Evolutionary conservation across 2,888 invertebrate genomes (phyloP).

Genomic region (Drosophila nigricruria): DNA sequence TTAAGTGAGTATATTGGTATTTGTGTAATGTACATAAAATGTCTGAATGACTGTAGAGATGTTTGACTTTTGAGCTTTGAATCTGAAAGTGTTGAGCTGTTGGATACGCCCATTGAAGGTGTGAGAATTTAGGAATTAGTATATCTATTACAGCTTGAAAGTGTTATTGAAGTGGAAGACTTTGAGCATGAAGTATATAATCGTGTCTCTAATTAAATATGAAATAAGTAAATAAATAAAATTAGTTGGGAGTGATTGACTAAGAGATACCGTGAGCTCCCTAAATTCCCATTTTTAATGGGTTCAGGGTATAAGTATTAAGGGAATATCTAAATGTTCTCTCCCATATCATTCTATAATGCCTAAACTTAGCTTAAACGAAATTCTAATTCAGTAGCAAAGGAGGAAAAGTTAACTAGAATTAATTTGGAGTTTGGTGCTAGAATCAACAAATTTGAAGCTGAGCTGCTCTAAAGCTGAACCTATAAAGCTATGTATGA

Average conservation of each 20-base stretch:
- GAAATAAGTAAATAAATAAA: background rate
- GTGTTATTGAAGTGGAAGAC: background rate
- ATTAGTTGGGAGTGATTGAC: background rate
- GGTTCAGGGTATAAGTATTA: too few species aligned
- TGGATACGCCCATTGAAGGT: background rate
- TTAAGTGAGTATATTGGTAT: background rate
- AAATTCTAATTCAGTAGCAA: too few species aligned
- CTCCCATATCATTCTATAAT: too few species aligned
- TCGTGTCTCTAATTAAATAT: background rate
- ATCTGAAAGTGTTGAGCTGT: background rate
- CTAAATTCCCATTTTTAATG: too few species aligned
- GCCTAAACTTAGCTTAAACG: too few species aligned
- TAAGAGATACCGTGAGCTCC: background rate
- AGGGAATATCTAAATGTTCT: too few species aligned
- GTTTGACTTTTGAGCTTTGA: background rate
- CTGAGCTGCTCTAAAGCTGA: background rate
- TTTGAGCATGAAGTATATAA: background rate
- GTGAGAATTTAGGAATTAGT: background rate
- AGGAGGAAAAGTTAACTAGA: too few species aligned
- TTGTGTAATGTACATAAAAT: background rate
- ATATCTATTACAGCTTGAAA: background rate
- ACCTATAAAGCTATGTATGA: too few species aligned
- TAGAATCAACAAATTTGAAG: too few species aligned
- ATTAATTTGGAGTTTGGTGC: too few species aligned
- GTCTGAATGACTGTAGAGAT: background rate